Evolutionary conservation across 1,140 invertebrate species (phyloP), one percentile per base, ranked within the genome.

Genomic region (Drosophila kanapiae): DNA sequence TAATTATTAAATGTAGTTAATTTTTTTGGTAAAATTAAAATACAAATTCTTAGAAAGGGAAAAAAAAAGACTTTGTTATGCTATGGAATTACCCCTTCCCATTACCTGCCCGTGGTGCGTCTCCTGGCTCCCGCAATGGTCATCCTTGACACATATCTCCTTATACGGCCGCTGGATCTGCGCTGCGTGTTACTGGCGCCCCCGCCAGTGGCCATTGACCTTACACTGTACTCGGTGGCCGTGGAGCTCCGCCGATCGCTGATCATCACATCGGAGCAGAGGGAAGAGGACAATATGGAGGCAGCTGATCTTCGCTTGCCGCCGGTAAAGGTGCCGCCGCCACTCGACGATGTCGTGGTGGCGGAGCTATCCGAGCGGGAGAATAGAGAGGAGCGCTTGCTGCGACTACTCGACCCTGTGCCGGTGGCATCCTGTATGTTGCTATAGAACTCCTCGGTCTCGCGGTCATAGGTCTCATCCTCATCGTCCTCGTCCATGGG

Each of bases 31-130:
- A 27, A 3, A 56, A 61, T 23, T 23, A 23, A 16, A 45, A 23
- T 43, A 57, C 40, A 57, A 57, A 43, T 57, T 45, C 35, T 43
- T 27, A 27, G 6, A 37, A 37, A 38, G n/a, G n/a, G n/a, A n/a
- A n/a, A n/a, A n/a, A n/a, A n/a, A n/a, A n/a, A n/a, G n/a, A n/a
- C n/a, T n/a, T n/a, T n/a, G 11, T 6, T 6, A 38, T 4, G 5
- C 1, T 5, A 14, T 14, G n/a, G 6, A 8, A 3, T 31, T 7
- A 31, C 5, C 31, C 31, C 7, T 8, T 31, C 31, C 31, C 31
- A 4, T 82, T 93, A 93, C 92, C 92, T 93, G 88, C 92, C 92
- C 56, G 92, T 93, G 16, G 92, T 93, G 51, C 92, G 90, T 37
- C 92, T 76, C 54, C 92, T 69, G 42, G 91, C 91, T 43, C 92